Percentiles rank a stretch among this genome's conserved stretches.
Conservation (phyloP, 1,140 invertebrate genomes). For the Chrysoperla carnea region DNA sequence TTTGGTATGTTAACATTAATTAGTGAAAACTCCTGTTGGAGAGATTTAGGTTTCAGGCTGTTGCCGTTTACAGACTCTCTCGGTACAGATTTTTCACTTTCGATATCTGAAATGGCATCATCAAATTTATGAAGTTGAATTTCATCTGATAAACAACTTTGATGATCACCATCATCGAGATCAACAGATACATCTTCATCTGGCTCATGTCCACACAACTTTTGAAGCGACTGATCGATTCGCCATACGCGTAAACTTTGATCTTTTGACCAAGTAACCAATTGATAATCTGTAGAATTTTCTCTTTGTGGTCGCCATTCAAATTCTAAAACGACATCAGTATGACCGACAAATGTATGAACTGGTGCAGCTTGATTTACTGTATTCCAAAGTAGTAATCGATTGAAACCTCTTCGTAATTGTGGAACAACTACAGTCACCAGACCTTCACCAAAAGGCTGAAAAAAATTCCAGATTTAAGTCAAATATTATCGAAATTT, state of each 20-base stretch:
- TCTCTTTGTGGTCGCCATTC: conserved; percentile 62
- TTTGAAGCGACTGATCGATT: conserved; percentile 68
- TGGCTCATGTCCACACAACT: conserved; percentile 40
- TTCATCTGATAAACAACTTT: not conserved
- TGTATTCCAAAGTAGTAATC: conserved; percentile 65
- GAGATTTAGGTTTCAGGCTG: conserved; percentile 12
- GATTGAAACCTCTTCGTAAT: conserved; percentile 59
- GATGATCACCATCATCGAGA: conserved; percentile 6
- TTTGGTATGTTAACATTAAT: conserved; percentile 77
- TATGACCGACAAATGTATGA: conserved; percentile 80
- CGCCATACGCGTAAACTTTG: conserved; percentile 81
- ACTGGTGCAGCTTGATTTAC: conserved; percentile 50
- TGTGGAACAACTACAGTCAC: conserved; percentile 79
- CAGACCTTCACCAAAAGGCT: conserved; percentile 84
- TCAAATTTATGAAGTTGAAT: not conserved
- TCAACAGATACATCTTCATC: conserved; percentile 18
- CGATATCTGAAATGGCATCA: not conserved
- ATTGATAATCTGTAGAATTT: conserved; percentile 51
- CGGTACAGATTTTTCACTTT: not conserved
- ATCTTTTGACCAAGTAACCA: conserved; percentile 94
- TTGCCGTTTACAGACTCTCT: not conserved
- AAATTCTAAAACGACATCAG: conserved; percentile 88
- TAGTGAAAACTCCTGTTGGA: conserved; percentile 76
- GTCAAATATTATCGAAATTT: conserved; percentile 2
- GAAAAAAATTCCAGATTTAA: conserved; percentile 9